Base-by-base conservation (phyloP, 2,113 vertebrate species). In the Cephalopholis sonnerati region DNA sequence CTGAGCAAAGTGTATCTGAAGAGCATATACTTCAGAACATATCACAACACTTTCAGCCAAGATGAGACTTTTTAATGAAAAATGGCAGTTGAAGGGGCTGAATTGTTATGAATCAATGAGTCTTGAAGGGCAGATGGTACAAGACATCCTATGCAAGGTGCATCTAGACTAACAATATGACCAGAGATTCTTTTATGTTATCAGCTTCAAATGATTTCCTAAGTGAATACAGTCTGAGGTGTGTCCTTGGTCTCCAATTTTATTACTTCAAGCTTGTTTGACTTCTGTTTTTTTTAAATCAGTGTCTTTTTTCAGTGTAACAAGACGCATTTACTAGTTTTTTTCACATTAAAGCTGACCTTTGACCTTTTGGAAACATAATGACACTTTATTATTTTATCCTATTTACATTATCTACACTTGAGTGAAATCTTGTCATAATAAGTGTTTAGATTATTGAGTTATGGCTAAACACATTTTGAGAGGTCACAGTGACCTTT, bases 101-200 rank as follows among this genome's bases (percentile, higher is more conserved):
- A 16, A 50, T 44, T 63, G 36, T 69, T 79, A 57, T 74, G 76
- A 79, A 80, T 65, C 66, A 79, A 59, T 80, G 77, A 80, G 83
- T 80, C 66, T 75, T 80, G 77, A 80, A 70, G 58, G 65, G 58
- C 51, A 59, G 32, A 57, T 65, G 65, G 29, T 59, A 53, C n/a
- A 58, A 79, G 36, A 59, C 4, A 18, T 41, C 51, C 39, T 77
- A 8, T 71, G 24, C 46, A 41, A 61, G 65, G 64, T 68, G 46
- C 71, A 61, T 82, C 54, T 53, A 75, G 54, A 68, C 80, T 22
- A 46, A 61, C 79, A 74, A 53, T 67, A 61, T 74, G 51, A 41
- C 54, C 25, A 58, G 39, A 41, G 41, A 64, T 51, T 41, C n/a
- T 71, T 66, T 72, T 51, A 66, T 59, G 65, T 54, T 36, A 27